phyloP scores from a whole-genome alignment of 2,888 invertebrate genomes.

The Limnephilus auricula region DNA sequence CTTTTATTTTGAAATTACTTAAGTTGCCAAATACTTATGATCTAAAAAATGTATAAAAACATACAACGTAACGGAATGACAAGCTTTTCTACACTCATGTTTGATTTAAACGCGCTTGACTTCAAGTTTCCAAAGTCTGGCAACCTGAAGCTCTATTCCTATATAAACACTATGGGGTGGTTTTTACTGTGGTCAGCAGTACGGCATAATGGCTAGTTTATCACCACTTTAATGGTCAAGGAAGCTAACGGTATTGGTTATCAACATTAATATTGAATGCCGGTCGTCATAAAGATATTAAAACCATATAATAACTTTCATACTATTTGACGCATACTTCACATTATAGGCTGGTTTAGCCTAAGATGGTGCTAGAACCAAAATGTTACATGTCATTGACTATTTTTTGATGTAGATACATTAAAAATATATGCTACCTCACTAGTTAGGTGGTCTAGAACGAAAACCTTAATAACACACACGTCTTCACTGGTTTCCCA shows the following conservation, averaged over 20 bases:
- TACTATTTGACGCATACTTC: neutral
- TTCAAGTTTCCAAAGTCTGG: neutral
- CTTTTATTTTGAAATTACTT: too few relatives aligned
- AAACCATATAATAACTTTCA: neutral
- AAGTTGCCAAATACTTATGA: too few relatives aligned
- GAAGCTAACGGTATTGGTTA: neutral
- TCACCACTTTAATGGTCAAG: neutral
- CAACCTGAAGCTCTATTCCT: neutral
- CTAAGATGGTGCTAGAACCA: neutral
- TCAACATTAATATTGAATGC: neutral
- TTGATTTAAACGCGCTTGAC: neutral
- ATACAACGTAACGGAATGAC: too few relatives aligned
- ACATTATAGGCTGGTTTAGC: neutral
- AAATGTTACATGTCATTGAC: neutral
- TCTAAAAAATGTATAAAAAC: neutral
- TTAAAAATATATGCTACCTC: too few relatives aligned
- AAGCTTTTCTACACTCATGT: neutral
- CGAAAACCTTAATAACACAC: too few relatives aligned
- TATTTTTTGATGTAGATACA: too few relatives aligned
- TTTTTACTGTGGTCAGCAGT: neutral
- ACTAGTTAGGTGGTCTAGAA: too few relatives aligned
- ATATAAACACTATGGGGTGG: neutral
- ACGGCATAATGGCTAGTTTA: neutral
- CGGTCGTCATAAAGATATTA: neutral
- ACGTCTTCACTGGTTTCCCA: too few relatives aligned